Evolutionary conservation across 2,797 vertebrate genomes (phyloP).

Genomic region (Podarcis lilfordi): DNA sequence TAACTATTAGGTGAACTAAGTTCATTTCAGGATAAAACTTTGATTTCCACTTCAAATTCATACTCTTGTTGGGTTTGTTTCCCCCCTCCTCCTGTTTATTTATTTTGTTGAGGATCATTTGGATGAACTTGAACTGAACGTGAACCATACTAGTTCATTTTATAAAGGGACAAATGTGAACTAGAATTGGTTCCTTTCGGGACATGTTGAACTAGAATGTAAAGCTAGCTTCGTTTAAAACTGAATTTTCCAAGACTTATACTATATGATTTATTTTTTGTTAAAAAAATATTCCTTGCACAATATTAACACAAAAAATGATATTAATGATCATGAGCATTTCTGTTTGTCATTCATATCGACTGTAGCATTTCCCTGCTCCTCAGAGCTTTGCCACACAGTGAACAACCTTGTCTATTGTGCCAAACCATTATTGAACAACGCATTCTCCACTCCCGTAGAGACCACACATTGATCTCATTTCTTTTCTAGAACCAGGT

Average conservation of each 20-base stretch:
- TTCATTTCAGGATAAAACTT: no score
- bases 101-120: no score
- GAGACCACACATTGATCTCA: background rate
- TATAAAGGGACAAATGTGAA: no score
- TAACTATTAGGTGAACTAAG: no score
- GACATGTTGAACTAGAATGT: no score
- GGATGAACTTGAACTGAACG: no score
- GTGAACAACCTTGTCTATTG: background rate
- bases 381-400: background rate
- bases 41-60: no score
- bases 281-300: background rate
- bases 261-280: background rate
- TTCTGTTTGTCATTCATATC: background rate
- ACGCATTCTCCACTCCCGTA: background rate
- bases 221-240: no score
- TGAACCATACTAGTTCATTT: no score
- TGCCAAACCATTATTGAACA: background rate
- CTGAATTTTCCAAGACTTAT: background rate
- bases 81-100: no score
- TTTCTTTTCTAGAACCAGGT: background rate
- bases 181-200: no score
- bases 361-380: background rate
- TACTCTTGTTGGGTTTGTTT: no score
- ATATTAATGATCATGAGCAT: background rate
- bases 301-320: background rate